Conservation (phyloP, 2,797 vertebrate genomes). For the Stomatorhinus walkeri region DNA sequence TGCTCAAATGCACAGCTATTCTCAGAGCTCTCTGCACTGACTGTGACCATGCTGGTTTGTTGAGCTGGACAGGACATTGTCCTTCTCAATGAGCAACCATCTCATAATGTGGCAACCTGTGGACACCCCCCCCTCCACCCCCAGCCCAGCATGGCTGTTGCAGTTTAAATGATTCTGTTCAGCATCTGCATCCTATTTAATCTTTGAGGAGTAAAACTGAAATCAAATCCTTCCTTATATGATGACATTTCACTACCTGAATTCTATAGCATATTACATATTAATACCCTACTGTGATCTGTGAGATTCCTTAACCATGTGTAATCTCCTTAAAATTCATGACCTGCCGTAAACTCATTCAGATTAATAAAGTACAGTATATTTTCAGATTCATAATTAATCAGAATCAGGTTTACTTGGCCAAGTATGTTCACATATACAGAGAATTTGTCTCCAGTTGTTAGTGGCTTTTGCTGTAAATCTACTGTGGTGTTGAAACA, state of each 20-base stretch:
- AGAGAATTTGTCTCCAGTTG: background rate
- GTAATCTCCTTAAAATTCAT: background rate
- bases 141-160: background rate
- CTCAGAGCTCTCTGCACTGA: background rate
- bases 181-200: background rate
- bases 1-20: background rate
- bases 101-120: background rate
- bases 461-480: background rate
- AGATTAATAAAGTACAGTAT: background rate
- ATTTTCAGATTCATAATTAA: background rate
- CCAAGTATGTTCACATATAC: background rate
- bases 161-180: background rate
- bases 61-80: background rate
- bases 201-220: slow-evolving; percentile 1
- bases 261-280: background rate
- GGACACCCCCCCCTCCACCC: background rate
- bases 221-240: background rate
- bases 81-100: slow-evolving; percentile 8
- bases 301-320: background rate
- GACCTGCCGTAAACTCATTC: background rate
- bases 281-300: background rate
- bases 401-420: background rate
- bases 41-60: background rate
- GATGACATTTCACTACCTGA: background rate
- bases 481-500: background rate